These are phyloP conservation scores for Hypothenemus hampei DNA, from an alignment of 1,140 invertebrate genomes.

Conservation along the genomic window DNA sequence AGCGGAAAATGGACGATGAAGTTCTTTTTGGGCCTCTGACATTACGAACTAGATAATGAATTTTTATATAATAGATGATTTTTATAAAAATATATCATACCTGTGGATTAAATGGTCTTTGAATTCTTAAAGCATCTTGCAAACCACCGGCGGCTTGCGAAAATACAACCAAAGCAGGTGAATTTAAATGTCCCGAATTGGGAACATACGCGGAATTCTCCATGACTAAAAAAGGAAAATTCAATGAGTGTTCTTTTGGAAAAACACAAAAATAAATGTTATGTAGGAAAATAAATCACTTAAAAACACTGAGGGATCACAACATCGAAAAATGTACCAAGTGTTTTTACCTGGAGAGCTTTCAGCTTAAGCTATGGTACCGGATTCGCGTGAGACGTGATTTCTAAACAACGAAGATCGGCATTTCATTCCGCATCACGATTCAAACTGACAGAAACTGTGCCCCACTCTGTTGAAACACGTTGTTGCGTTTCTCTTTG, in stretches of 20 bases:
- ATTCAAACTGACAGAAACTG: constrained; percentile 22
- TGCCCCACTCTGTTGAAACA: constrained; percentile 23
- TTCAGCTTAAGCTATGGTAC: constrained; percentile 4
- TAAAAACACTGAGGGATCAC: too few relatives aligned
- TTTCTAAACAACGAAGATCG: constrained; percentile 14
- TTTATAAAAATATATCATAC: constrained; percentile 37
- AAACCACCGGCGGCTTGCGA: constrained; percentile 68
- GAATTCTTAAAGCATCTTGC: constrained; percentile 68
- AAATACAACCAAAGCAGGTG: constrained; percentile 75
- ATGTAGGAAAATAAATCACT: too few relatives aligned
- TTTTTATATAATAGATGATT: not conserved
- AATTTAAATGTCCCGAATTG: constrained; percentile 59
- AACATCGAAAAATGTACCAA: not conserved
- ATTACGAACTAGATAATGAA: constrained; percentile 41
- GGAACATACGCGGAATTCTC: constrained; percentile 47
- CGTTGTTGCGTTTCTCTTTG: constrained; percentile 12
- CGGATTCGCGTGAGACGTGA: constrained; percentile 3
- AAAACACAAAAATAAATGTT: not conserved
- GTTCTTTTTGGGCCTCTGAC: constrained; percentile 43
- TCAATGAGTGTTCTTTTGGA: not conserved
- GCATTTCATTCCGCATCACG: constrained; percentile 25
- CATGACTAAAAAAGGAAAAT: constrained; percentile 35
- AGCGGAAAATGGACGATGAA: constrained; percentile 46
- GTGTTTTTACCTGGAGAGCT: constrained; percentile 8
- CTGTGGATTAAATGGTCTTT: constrained; percentile 68